phyloP scores from a whole-genome alignment of 1,140 invertebrate species.

The Drosophila ananassae region DNA sequence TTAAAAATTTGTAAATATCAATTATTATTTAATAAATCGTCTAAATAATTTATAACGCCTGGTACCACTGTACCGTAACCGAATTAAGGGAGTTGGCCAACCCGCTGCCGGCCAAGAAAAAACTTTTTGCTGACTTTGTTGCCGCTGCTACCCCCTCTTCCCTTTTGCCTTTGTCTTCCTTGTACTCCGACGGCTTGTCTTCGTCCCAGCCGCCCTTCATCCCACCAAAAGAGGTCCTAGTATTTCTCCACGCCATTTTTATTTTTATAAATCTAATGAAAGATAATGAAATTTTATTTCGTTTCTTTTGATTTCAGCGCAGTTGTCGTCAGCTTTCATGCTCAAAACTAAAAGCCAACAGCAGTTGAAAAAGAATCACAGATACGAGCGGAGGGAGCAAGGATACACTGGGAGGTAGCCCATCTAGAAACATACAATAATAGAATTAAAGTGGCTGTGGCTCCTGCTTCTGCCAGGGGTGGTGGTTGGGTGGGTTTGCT shows the following conservation, averaged over 20 bases:
- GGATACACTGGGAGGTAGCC: neutral
- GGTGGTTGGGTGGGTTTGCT: neutral
- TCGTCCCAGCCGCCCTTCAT: neutral
- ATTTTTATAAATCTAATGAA: slow-evolving; percentile 82
- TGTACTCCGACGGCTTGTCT: slow-evolving; percentile 1
- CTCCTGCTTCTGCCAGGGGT: slow-evolving; percentile 12
- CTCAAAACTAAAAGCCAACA: slow-evolving; percentile 74
- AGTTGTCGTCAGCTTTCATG: slow-evolving; percentile 68
- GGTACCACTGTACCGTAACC: slow-evolving; percentile 42
- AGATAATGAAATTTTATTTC: slow-evolving; percentile 82
- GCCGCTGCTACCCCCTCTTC: slow-evolving; percentile 20
- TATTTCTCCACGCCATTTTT: slow-evolving; percentile 52
- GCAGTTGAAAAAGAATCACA: slow-evolving; percentile 72
- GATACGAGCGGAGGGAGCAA: slow-evolving; percentile 26
- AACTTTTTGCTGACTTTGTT: slow-evolving; percentile 66
- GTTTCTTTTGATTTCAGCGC: slow-evolving; percentile 78
- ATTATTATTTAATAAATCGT: neutral
- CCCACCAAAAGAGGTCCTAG: neutral
- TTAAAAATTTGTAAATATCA: neutral
- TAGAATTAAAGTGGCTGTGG: slow-evolving; percentile 76
- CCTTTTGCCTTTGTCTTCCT: slow-evolving; percentile 11
- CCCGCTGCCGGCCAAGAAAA: slow-evolving; percentile 52
- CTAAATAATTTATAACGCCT: neutral
- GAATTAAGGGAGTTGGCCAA: slow-evolving; percentile 27
- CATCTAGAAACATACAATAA: slow-evolving; percentile 67